phyloP scores from a whole-genome alignment of 2,888 invertebrate species.

The Aporophyla nigra region DNA sequence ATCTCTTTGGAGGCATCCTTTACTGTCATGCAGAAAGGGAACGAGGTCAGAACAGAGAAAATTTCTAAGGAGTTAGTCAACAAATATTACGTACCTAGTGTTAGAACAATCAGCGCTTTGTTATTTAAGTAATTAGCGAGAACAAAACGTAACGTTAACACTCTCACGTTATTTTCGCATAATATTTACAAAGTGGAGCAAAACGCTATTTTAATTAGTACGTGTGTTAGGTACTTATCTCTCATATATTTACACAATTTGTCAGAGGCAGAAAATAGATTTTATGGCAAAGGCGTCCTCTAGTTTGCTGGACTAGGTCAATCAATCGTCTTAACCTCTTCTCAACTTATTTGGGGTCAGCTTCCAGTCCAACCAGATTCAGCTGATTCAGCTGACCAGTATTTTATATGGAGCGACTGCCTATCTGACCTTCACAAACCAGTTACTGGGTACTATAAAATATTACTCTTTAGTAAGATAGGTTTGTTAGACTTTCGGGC shows the following conservation, averaged over 20 bases:
- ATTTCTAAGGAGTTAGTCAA: slow-evolving; percentile 19
- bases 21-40: slow-evolving; percentile 51
- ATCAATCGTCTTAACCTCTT: too few species aligned
- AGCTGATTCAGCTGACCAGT: too few species aligned
- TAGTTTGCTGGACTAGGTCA: background rate
- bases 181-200: slow-evolving; percentile 21
- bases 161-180: slow-evolving; percentile 40
- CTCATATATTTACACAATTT: background rate
- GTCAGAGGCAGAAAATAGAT: background rate
- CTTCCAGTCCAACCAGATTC: too few species aligned
- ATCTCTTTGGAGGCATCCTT: slow-evolving; percentile 41
- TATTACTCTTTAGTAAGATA: too few species aligned
- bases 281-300: background rate
- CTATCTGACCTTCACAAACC: too few species aligned
- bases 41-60: slow-evolving; percentile 50
- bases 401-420: too few species aligned
- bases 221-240: background rate
- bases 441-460: too few species aligned
- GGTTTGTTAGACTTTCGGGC: too few species aligned
- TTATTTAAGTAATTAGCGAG: slow-evolving; percentile 44
- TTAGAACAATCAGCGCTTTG: slow-evolving; percentile 43
- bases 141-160: slow-evolving; percentile 15
- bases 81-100: slow-evolving; percentile 2
- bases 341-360: too few species aligned
- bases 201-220: slow-evolving; percentile 10